Conservation (phyloP, 2,888 invertebrate species). For the Metallyticus violacea region DNA sequence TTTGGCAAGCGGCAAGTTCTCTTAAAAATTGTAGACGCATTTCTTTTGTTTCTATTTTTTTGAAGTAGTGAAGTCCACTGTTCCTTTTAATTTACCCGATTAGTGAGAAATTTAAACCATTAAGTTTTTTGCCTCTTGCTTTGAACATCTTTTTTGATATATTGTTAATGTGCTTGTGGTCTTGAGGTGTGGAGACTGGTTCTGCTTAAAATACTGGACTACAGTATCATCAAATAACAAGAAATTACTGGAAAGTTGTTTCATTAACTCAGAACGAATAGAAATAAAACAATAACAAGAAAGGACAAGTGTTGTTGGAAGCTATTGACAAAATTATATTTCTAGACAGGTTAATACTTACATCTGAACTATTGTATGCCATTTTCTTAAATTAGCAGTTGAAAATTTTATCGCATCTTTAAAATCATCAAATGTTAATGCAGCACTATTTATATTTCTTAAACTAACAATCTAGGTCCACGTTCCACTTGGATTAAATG, state of each 20-base stretch:
- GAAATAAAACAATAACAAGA: not conserved
- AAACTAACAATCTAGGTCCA: too few species aligned
- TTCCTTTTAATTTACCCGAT: not conserved
- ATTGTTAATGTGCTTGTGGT: not conserved
- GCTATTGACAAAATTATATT: too few species aligned
- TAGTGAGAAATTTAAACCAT: not conserved
- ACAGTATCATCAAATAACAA: not conserved
- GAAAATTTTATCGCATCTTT: too few species aligned
- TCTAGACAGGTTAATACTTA: too few species aligned
- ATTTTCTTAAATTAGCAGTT: too few species aligned
- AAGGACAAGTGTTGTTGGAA: not conserved
- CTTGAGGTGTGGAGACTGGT: not conserved
- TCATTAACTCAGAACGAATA: not conserved
- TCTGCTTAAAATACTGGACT: not conserved
- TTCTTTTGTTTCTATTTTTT: not conserved
- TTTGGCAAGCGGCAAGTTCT: conserved; percentile 9
- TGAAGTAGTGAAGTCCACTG: not conserved
- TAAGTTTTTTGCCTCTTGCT: not conserved
- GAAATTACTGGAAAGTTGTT: not conserved
- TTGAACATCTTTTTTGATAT: not conserved
- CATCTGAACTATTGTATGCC: too few species aligned
- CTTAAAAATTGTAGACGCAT: not conserved
- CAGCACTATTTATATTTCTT: too few species aligned
- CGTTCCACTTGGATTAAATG: too few species aligned
- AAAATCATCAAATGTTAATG: too few species aligned